These are phyloP conservation scores for Eupithecia subfuscata DNA, from an alignment of 2,888 invertebrate species.

Conservation along the genomic window DNA sequence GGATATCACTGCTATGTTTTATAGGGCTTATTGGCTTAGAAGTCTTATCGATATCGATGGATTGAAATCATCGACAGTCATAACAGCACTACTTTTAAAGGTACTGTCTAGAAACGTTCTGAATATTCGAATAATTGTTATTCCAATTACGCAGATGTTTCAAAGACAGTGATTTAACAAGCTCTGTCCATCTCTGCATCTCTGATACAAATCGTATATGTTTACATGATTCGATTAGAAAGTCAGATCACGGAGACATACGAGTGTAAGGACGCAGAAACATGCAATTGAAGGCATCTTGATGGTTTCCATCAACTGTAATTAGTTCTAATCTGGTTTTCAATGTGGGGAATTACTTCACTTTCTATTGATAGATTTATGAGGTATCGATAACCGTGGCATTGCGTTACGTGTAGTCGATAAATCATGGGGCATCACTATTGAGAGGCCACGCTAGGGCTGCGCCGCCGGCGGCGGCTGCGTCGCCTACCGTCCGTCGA, in stretches of 20 bases:
- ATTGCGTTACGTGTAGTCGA: conserved; percentile 47
- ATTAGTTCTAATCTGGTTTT: conserved; percentile 45
- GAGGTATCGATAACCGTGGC: conserved; percentile 47
- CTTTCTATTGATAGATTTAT: conserved; percentile 47
- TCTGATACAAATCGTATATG: conserved; percentile 47
- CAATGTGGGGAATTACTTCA: conserved; percentile 39
- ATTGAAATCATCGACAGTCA: conserved; percentile 29
- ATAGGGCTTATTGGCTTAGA: conserved; percentile 59
- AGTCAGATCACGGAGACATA: conserved; percentile 45
- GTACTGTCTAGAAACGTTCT: conserved; percentile 34
- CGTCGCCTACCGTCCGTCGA: conserved; percentile 60
- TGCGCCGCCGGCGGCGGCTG: conserved; percentile 53
- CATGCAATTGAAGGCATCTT: conserved; percentile 41
- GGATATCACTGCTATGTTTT: conserved; percentile 74
- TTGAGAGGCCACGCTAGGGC: conserved; percentile 56
- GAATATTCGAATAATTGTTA: conserved; percentile 38
- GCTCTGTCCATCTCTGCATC: conserved; percentile 42
- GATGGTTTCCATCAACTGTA: conserved; percentile 40
- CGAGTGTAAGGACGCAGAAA: conserved; percentile 43
- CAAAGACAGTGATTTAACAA: conserved; percentile 45
- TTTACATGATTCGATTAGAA: conserved; percentile 49
- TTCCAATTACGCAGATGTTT: conserved; percentile 44
- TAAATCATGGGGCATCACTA: conserved; percentile 63
- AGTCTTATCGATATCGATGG: conserved; percentile 64
- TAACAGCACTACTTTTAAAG: conserved; percentile 25